Conservation (phyloP, 2,113 vertebrate species). For the Chauna torquata region DNA sequence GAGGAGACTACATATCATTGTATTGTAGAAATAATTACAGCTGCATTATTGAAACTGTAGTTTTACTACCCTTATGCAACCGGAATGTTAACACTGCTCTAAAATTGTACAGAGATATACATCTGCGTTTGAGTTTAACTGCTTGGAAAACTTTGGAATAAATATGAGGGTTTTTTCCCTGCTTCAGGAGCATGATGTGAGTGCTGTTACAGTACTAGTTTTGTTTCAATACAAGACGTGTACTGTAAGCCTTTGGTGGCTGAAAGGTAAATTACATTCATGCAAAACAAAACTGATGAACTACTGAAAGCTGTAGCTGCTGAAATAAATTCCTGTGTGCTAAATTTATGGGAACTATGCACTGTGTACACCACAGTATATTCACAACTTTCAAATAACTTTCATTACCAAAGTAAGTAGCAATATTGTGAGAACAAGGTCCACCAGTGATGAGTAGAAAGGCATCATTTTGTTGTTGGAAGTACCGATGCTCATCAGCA, state of each 20-base stretch:
- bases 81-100: conserved; percentile 31
- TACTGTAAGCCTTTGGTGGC: conserved; percentile 75
- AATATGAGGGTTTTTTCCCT: conserved; percentile 4
- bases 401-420: conserved; percentile 49
- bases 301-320: conserved; percentile 71
- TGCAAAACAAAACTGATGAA: conserved; percentile 76
- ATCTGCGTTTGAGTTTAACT: conserved; percentile 57
- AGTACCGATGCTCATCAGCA: conserved; percentile 16
- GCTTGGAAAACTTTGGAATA: conserved; percentile 74
- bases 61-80: conserved; percentile 29
- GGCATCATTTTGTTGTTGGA: conserved; percentile 58
- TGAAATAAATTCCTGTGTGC: conserved; percentile 74
- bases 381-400: conserved; percentile 54
- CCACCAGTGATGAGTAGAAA: conserved; percentile 19
- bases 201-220: conserved; percentile 72
- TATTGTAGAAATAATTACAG: conserved; percentile 13
- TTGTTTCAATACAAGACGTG: conserved; percentile 79
- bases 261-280: conserved; percentile 73
- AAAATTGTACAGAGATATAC: conserved; percentile 61
- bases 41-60: background rate
- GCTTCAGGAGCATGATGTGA: conserved; percentile 64
- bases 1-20: background rate
- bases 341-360: conserved; percentile 63
- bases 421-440: conserved; percentile 47
- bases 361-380: conserved; percentile 47